Percentiles rank a stretch among this genome's conserved stretches.
Evolutionary conservation across 1,140 invertebrate genomes (phyloP).

Genomic region (Acromyrmex echinatior): DNA sequence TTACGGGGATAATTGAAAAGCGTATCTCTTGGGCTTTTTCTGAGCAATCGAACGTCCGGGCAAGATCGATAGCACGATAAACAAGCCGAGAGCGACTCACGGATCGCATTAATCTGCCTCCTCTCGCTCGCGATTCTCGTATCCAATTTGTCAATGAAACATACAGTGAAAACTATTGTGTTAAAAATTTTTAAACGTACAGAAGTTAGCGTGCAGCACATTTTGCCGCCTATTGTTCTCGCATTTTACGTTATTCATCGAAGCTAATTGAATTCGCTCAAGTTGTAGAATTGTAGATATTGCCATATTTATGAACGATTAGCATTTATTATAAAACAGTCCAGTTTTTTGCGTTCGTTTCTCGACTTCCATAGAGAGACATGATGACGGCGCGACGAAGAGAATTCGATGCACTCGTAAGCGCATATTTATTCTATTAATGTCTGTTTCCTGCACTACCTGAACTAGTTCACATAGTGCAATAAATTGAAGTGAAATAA

Average conservation of each 20-base stretch:
- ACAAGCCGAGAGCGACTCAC: constrained; percentile 38
- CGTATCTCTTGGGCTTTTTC: constrained; percentile 44
- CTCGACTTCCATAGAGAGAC: background rate
- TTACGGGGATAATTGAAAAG: constrained; percentile 45
- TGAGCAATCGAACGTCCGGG: constrained; percentile 28
- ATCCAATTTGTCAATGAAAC: constrained; percentile 49
- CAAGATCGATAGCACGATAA: constrained; percentile 49
- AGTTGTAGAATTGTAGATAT: background rate
- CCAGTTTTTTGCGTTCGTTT: constrained; percentile 2
- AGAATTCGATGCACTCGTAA: background rate
- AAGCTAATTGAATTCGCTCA: constrained; percentile 25
- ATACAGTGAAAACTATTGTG: background rate
- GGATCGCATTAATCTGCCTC: constrained; percentile 49
- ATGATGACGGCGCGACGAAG: background rate
- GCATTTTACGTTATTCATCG: constrained; percentile 16
- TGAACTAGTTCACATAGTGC: no score
- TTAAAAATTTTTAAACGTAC: constrained; percentile 48
- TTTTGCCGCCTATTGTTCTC: background rate
- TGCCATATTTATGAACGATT: background rate
- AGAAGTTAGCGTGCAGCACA: background rate
- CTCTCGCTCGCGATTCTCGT: constrained; percentile 24
- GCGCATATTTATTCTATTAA: background rate
- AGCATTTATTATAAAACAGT: background rate
- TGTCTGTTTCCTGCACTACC: no score
- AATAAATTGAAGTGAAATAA: no score